Base-by-base conservation (phyloP, 2,113 vertebrate species). In the Tangachromis dhanisi region DNA sequence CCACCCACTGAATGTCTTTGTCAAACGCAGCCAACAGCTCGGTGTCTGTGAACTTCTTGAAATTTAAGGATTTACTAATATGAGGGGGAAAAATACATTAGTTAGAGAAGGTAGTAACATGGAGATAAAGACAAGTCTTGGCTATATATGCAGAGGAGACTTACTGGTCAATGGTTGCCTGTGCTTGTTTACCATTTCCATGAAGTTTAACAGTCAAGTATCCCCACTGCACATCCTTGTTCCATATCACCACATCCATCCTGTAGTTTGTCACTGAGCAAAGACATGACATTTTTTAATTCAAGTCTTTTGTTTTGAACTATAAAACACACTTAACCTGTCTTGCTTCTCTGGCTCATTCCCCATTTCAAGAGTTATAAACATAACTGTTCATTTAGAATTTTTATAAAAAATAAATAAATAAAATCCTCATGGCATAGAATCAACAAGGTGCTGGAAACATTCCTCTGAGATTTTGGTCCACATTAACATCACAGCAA, bases 191-290 rank as follows among this genome's bases (percentile, higher is more conserved):
- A 29, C 92, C 94, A 45, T 92, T 82, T n/a, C 96, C 93, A 68
- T 73, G 94, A 8, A 99, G 87, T 85, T 94, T 95, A 73, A 98
- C 81, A 13, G 96, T 98, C 13, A 99, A 90, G 83, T 95, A 97
- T 8, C 97, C 98, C 96, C 96, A 97, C 33, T 90, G 97, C 42
- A 87, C 51, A 1, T 95, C 91, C 81, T 94, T 95, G 89, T 98
- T 99, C 98, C 98, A 99, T 2, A 96, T 96, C 83, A 96, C 80
- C 83, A 99, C 96, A 8, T 99, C 97, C 94, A 99, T 85, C 81
- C 90, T 96, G 90, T 98, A 99, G 91, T 94, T 93, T 86, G 97
- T 97, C 71, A 95, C 98, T 99, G 88, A 38, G 71, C 90, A 66
- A 90, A 33, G 5, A 78, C 29, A 83, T 45, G 16, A 17, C 2